Evolutionary conservation across 2,888 invertebrate species (phyloP).

Genomic region (Heliconius erato): DNA sequence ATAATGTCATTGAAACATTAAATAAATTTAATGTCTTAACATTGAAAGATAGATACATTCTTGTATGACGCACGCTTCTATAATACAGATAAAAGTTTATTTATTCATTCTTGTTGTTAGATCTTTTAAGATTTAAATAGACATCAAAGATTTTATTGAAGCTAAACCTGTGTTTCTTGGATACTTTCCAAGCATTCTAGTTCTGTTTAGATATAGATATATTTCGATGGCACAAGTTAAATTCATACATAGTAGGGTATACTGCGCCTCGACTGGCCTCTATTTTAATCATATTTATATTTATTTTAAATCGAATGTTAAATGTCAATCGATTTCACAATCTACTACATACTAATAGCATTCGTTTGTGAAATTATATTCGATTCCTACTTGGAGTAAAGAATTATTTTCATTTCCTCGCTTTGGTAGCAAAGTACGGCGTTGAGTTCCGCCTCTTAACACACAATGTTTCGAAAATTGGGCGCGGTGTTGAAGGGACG

Average conservation of each 20-base stretch:
- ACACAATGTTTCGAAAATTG: background rate
- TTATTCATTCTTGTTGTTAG: background rate
- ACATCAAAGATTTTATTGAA: too few species aligned
- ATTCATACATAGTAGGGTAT: background rate
- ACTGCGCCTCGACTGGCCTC: too few species aligned
- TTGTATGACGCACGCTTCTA: background rate
- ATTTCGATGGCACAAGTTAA: background rate
- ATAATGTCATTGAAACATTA: background rate
- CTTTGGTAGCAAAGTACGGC: background rate
- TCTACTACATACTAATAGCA: background rate
- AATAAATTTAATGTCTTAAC: conserved; percentile 1
- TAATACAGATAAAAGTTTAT: background rate
- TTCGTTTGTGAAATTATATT: background rate
- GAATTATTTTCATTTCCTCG: background rate
- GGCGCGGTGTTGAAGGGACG: too few species aligned
- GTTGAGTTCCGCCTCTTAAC: background rate
- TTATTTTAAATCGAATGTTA: background rate
- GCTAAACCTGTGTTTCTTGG: background rate
- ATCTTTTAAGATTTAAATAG: too few species aligned
- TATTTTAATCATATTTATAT: background rate
- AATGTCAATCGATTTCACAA: background rate
- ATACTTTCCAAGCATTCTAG: background rate
- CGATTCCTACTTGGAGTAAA: background rate
- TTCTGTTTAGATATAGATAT: background rate
- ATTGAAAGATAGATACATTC: background rate